Conservation (phyloP, 2,888 invertebrate species). For the Leptothorax acervorum region DNA sequence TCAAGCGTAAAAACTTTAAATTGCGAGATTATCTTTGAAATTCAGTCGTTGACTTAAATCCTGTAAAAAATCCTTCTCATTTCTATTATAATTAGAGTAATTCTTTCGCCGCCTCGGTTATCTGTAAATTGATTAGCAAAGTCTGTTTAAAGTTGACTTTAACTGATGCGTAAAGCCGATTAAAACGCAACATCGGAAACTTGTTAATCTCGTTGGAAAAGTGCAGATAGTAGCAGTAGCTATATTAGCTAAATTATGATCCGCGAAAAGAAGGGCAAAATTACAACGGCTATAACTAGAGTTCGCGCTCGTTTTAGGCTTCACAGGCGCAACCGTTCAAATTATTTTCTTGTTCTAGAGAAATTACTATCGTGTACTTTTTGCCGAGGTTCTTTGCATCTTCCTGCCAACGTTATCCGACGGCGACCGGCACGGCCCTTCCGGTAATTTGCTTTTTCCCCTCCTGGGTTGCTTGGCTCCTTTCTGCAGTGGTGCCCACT, state of each 20-base stretch:
- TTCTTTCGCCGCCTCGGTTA: constrained; percentile 42
- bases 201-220: constrained; percentile 52
- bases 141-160: constrained; percentile 46
- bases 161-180: constrained; percentile 49
- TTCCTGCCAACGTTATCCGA: constrained; percentile 52
- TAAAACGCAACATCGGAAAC: constrained; percentile 43
- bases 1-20: constrained; percentile 43
- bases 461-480: constrained; percentile 48
- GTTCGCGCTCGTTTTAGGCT: constrained; percentile 42
- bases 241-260: constrained; percentile 50
- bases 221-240: constrained; percentile 44
- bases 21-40: constrained; percentile 47
- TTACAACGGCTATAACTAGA: constrained; percentile 44
- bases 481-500: constrained; percentile 47
- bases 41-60: constrained; percentile 45
- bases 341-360: constrained; percentile 63
- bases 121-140: constrained; percentile 51
- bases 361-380: constrained; percentile 66
- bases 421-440: constrained; percentile 60
- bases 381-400: constrained; percentile 60
- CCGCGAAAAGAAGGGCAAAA: constrained; percentile 34
- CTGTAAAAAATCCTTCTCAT: constrained; percentile 28
- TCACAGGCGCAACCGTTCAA: constrained; percentile 55
- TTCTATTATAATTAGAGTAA: constrained; percentile 40
- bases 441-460: constrained; percentile 78